Evolutionary conservation across 2,888 invertebrate genomes (phyloP), one percentile per base, ranked within the genome.

Genomic region (Cosmopolites sordidus): DNA sequence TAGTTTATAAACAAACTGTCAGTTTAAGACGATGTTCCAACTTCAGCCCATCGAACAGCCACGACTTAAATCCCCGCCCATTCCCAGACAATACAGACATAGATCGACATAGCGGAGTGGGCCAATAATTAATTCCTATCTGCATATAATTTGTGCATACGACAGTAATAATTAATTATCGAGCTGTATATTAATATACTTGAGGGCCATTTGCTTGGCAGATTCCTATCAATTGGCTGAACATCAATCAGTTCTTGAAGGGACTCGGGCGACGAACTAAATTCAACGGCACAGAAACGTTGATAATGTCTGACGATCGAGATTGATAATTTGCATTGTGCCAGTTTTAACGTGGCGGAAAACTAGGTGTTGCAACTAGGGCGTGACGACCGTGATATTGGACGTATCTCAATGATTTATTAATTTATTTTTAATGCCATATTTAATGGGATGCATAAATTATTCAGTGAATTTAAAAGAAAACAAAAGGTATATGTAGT

Each of bases 241-340:
- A 56, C 63, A 63, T 65, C 63, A 63, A 65, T 64, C 63, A 63
- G 61, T 56, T 51, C 45, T 55, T 58, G 59, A 60, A 56, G 58
- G 53, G 44, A 33, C 33, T 22, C 22, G 22, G 22, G 22, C 22
- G 46, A 48, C 41, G 17, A 48, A 50, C 46, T 46, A 51, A 54
- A 58, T 52, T 53, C 58, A 58, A 43, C 56, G 50, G 54, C 42
- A 48, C 42, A 54, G 60, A 60, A 60, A 58, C 51, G 58, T 57
- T 57, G 60, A 60, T 60, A 60, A 58, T 51, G 55, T 51, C 51
- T 54, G 57, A 53, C 58, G 53, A 16, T 54, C 42, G 53, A 51
- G 45, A 58, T 59, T 52, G 57, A 55, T 57, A 58, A 58, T 59
- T 58, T 58, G 51, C 51, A 55, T 55, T 45, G 38, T 37, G 38